Conservation (phyloP, 2,797 vertebrate species). For the Rhinogobio ventralis region DNA sequence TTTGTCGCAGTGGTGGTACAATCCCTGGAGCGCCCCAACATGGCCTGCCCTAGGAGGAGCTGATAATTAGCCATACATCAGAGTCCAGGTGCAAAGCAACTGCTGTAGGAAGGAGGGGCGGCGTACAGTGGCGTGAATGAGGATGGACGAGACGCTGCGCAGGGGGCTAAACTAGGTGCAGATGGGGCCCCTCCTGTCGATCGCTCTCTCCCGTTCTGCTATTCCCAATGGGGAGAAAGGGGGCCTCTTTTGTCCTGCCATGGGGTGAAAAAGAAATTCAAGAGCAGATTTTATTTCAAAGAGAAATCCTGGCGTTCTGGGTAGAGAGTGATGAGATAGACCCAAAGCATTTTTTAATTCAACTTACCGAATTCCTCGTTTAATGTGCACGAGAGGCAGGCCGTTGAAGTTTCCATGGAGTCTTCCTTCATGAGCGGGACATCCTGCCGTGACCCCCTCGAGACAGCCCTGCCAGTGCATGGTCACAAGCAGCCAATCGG, state of each 20-base stretch:
- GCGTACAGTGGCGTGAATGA: constrained; percentile 49
- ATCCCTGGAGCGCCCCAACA: constrained; percentile 69
- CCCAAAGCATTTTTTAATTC: constrained; percentile 4
- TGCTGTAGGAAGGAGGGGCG: constrained; percentile 59
- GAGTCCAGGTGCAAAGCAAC: constrained; percentile 80
- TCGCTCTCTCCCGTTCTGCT: constrained; percentile 59
- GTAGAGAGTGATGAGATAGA: constrained; percentile 9
- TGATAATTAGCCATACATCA: constrained; percentile 80
- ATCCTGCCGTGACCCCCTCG: constrained; percentile 71
- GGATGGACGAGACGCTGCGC: constrained; percentile 43
- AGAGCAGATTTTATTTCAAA: constrained; percentile 67
- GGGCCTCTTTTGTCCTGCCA: constrained; percentile 79
- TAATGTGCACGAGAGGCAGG: constrained; percentile 57
- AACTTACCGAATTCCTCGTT: constrained; percentile 31
- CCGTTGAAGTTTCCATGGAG: constrained; percentile 66
- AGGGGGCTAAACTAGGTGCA: constrained; percentile 69
- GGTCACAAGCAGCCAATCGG: constrained; percentile 66
- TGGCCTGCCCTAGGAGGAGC: constrained; percentile 72
- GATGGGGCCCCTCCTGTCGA: constrained; percentile 74
- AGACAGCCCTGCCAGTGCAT: constrained; percentile 49
- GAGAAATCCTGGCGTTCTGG: constrained; percentile 44
- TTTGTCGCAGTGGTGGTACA: constrained; percentile 68
- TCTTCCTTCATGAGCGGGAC: constrained; percentile 67
- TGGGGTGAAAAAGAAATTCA: constrained; percentile 61
- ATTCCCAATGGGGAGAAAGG: constrained; percentile 68